These are phyloP conservation scores for Pelochelys cantorii DNA, from an alignment of 2,797 vertebrate species.

Conservation along the genomic window DNA sequence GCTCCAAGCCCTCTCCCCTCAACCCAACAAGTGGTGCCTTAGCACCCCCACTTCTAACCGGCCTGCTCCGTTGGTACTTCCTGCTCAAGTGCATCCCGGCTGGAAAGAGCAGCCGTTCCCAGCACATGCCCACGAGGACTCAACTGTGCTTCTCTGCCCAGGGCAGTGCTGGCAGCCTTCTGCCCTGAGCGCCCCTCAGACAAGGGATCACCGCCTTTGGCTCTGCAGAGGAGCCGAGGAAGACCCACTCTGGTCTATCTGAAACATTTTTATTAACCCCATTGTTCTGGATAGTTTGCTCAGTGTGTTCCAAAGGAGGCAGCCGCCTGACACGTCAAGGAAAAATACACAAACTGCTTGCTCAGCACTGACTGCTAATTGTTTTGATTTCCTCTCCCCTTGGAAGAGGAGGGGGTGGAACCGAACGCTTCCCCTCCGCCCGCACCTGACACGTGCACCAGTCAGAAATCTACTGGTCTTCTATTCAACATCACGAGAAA, in stretches of 20 bases:
- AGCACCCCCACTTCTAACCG: not conserved
- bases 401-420: not conserved
- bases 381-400: not conserved
- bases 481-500: not conserved
- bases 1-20: not conserved
- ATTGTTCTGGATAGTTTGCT: fast-evolving
- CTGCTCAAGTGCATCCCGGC: no score
- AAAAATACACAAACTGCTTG: not conserved
- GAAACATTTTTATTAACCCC: not conserved
- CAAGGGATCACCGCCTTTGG: not conserved
- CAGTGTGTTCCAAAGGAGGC: fast-evolving
- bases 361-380: not conserved
- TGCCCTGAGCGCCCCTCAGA: not conserved
- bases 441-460: not conserved
- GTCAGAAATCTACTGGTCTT: not conserved
- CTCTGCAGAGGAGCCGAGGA: not conserved
- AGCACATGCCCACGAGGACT: not conserved
- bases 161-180: no score
- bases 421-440: not conserved
- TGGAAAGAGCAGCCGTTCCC: not conserved
- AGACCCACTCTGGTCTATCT: not conserved
- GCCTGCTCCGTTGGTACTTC: not conserved
- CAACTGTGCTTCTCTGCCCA: no score
- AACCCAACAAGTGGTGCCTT: no score
- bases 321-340: not conserved